Conservation (phyloP, 2,113 vertebrate species). For the Anhinga anhinga region DNA sequence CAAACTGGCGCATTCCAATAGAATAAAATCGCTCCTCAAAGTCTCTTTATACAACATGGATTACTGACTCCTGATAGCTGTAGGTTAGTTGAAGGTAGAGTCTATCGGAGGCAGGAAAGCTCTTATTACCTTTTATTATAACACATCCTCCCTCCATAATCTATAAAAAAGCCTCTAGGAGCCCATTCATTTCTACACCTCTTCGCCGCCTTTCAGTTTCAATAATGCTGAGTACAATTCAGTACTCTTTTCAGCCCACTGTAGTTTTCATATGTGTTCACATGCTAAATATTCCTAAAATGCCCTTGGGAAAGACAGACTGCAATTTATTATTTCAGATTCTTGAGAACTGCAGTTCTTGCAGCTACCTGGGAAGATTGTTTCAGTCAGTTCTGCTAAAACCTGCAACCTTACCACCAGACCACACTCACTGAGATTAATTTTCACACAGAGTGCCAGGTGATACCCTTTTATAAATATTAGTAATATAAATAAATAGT, state of each 20-base stretch:
- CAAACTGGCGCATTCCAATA: conserved; percentile 59
- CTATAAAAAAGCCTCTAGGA: conserved; percentile 56
- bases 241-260: neutral
- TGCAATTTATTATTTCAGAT: neutral
- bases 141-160: conserved; percentile 41
- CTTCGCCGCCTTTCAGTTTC: conserved; percentile 20
- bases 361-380: neutral
- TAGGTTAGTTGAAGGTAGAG: conserved; percentile 54
- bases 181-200: conserved; percentile 46
- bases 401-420: neutral
- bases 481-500: neutral
- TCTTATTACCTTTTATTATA: conserved; percentile 64
- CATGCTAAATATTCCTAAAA: conserved; percentile 41
- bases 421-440: neutral
- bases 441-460: neutral
- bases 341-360: neutral
- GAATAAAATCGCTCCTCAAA: conserved; percentile 62
- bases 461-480: neutral
- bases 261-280: neutral
- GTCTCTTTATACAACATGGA: conserved; percentile 65
- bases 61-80: conserved; percentile 58
- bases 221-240: conserved; percentile 25
- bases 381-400: neutral
- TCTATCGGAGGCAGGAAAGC: conserved; percentile 42
- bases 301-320: neutral